Base-by-base conservation (phyloP, 37 sponge, comb jelly and placozoan species). In the Haliclona indistincta region DNA sequence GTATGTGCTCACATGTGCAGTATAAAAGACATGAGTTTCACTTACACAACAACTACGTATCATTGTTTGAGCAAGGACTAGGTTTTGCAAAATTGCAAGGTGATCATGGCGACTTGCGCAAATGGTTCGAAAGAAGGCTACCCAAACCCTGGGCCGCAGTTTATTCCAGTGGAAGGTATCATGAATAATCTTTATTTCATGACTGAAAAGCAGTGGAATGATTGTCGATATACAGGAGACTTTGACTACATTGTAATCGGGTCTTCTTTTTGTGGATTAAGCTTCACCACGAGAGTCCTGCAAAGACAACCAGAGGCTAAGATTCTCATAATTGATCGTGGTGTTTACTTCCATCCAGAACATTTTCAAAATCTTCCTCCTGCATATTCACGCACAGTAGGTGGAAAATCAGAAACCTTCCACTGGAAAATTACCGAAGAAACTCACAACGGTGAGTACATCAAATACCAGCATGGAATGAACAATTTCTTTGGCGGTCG, bases 321-420 rank as follows among this genome's bases (percentile, higher is more conserved):
- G 49, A 76, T 84, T 15, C 77, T 84, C 35, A 56, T 84, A 2
- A 2, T 84, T 28, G 85, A 84, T 1, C 68, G 53, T 17, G 85
- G 85, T 10, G 8, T 23, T 1, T 68, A 42, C 25, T 68, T 63
- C 30, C 63, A 43, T n/a, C 71, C 63, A 1, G 63, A 76, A 37
- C 85, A 84, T 38, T 77, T 77, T 43, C 85, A 84, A 39, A 84
- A 69, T 43, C 68, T 84, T 25, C 71, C 85, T 13, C 71, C 70
- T 33, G 45, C 75, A 22, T 70, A 56, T 33, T 7, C 22, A 1
- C 5, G 15, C 33, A 84, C 71, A 4, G 26, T 69, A n/a, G n/a
- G n/a, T 15, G 74, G 67, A 1, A 42, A 66, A 20, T 13, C 62
- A 22, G 75, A 64, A 22, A 53, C 54, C 5, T 67, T 76, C 28